Conservation (phyloP, 2,113 vertebrate species). For the Catharus fuscescens region DNA sequence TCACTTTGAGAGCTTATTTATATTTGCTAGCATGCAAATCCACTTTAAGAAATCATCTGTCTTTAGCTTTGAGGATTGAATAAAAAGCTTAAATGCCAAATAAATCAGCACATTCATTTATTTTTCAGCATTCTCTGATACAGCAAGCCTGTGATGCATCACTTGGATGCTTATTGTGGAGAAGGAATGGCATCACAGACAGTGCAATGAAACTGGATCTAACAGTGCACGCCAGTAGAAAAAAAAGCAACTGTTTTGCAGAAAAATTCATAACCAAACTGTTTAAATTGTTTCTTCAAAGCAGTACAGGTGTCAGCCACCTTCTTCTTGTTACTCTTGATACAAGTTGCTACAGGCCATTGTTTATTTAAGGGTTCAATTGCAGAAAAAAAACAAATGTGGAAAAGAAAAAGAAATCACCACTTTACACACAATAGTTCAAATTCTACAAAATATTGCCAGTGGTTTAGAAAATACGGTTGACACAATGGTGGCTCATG, state of each 20-base stretch:
- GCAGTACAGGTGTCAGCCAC: not conserved
- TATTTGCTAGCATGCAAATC: not conserved
- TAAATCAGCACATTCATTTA: not conserved
- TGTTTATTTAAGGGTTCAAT: not conserved
- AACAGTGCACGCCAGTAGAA: not conserved
- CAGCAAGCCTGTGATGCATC: not conserved
- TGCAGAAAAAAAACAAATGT: not conserved
- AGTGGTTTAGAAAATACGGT: not conserved
- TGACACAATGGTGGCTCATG: not conserved
- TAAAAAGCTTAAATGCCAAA: not conserved
- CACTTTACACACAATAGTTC: not conserved
- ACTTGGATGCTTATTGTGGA: not conserved
- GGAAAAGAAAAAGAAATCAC: not conserved
- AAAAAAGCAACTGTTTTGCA: not conserved
- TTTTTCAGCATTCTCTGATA: not conserved
- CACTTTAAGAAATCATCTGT: not conserved
- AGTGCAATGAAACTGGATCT: conserved; percentile 10
- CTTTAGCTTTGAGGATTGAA: not conserved
- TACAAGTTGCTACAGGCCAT: not conserved
- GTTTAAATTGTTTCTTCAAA: not conserved
- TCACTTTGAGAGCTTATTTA: not conserved
- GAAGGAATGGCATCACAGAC: not conserved
- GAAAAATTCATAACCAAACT: not conserved
- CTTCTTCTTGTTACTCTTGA: not conserved
- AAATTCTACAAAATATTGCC: not conserved